phyloP scores from a whole-genome alignment of 2,113 vertebrate species.

The Phainopepla nitens region DNA sequence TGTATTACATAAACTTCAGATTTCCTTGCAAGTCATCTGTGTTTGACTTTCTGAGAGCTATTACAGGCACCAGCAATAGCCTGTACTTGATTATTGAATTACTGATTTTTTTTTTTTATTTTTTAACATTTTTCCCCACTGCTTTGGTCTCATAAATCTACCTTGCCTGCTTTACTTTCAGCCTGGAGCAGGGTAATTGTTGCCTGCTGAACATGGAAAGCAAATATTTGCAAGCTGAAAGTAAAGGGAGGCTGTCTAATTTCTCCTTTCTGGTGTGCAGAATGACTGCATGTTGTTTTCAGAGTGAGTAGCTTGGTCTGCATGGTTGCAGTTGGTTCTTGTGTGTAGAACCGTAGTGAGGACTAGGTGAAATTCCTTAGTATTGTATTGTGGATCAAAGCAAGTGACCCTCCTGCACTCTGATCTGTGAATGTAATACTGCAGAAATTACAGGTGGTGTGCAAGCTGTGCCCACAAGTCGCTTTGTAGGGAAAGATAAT shows the following conservation, averaged over 20 bases:
- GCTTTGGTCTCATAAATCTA: neutral
- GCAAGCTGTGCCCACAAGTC: neutral
- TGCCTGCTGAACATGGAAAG: neutral
- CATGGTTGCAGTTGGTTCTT: neutral
- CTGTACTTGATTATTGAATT: neutral
- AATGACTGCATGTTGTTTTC: neutral
- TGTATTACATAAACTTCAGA: neutral
- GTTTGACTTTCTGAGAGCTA: neutral
- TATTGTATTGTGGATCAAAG: neutral
- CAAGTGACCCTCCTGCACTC: neutral
- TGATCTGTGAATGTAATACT: rapidly evolving
- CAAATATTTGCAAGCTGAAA: neutral
- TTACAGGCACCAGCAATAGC: neutral
- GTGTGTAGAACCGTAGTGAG: neutral
- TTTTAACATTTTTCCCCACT: neutral
- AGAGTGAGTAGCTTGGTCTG: neutral
- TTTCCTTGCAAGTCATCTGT: neutral
- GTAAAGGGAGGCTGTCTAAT: neutral
- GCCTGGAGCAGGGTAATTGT: neutral
- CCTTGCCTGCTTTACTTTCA: neutral
- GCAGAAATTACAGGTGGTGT: neutral
- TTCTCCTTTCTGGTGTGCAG: neutral
- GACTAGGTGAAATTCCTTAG: neutral
- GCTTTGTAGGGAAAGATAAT: neutral
- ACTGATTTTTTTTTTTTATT: neutral